phyloP scores from a whole-genome alignment of 1,140 invertebrate species.

The Apis dorsata region DNA sequence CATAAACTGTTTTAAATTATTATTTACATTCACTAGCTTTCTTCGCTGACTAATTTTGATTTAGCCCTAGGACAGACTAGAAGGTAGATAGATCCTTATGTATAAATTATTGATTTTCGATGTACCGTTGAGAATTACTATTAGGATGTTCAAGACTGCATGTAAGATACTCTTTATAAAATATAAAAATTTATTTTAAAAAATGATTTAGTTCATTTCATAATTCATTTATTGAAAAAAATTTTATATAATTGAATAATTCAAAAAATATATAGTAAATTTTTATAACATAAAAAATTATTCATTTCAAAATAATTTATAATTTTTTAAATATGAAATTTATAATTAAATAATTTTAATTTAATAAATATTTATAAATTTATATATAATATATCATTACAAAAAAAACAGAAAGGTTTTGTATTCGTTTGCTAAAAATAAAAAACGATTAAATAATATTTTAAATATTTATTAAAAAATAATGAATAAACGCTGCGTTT shows the following conservation, averaged over 20 bases:
- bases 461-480: constrained; percentile 69
- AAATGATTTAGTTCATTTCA: background rate
- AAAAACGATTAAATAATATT: constrained; percentile 61
- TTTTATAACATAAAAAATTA: constrained; percentile 1
- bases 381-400: background rate
- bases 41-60: constrained; percentile 69
- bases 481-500: constrained; percentile 66
- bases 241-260: background rate
- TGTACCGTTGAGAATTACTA: constrained; percentile 37
- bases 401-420: constrained; percentile 21
- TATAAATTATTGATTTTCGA: constrained; percentile 44
- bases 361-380: background rate
- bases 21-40: constrained; percentile 66
- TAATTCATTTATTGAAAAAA: background rate
- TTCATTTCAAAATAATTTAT: constrained; percentile 21
- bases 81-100: constrained; percentile 43
- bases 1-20: constrained; percentile 64
- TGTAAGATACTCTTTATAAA: constrained; percentile 55
- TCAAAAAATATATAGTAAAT: background rate
- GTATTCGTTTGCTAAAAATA: constrained; percentile 27
- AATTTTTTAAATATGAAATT: constrained; percentile 10
- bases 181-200: background rate
- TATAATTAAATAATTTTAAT: constrained; percentile 8
- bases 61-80: constrained; percentile 68
- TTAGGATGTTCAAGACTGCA: background rate